Evolutionary conservation across 2,113 vertebrate genomes (phyloP).

Genomic region (Thomomys bottae): DNA sequence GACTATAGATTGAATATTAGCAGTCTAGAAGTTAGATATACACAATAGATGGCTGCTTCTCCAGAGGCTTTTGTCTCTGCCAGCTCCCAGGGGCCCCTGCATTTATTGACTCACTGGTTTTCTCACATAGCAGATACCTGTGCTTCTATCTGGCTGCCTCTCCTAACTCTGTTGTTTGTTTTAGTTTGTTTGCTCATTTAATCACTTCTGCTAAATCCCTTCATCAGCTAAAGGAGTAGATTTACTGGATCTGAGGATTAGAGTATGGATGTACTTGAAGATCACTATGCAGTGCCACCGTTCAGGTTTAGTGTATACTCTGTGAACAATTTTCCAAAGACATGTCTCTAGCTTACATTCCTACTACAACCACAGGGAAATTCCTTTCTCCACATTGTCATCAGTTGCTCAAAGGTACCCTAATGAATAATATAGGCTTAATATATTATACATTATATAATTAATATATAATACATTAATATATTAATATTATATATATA

Average conservation of each 20-base stretch:
- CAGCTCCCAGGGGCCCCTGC: not conserved
- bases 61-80: not conserved
- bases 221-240: not conserved
- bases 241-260: not conserved
- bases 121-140: not conserved
- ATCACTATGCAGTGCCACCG: fast-evolving
- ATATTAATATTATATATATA: no score
- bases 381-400: not conserved
- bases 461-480: no score
- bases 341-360: not conserved
- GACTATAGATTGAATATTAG: not conserved
- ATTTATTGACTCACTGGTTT: not conserved
- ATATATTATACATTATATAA: not conserved
- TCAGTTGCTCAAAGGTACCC: not conserved
- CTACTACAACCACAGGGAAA: not conserved
- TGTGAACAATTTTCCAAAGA: not conserved
- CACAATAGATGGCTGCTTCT: not conserved
- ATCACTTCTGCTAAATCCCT: not conserved
- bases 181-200: not conserved
- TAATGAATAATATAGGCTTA: not conserved
- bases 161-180: not conserved
- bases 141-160: not conserved
- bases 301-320: not conserved
- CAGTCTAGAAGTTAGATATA: not conserved
- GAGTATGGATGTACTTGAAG: not conserved